phyloP scores from a whole-genome alignment of 2,797 vertebrate genomes.

The Zenarchopterus dispar region DNA sequence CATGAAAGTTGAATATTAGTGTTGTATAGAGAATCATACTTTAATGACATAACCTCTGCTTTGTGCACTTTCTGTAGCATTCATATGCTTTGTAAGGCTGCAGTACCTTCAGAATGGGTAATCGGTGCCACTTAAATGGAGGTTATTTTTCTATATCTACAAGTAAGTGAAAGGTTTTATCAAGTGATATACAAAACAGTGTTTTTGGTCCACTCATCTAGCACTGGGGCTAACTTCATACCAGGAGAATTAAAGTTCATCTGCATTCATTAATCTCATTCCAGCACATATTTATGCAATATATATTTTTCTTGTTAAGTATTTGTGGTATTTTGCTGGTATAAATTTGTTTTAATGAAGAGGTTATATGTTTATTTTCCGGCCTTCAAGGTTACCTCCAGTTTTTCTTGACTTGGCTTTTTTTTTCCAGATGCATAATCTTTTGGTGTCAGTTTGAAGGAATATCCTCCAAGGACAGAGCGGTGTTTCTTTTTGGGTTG shows the following conservation, averaged over 20 bases:
- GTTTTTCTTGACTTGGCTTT: conserved; percentile 25
- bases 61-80: conserved; percentile 61
- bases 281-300: conserved; percentile 79
- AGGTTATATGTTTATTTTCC: conserved; percentile 49
- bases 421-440: conserved; percentile 62
- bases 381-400: conserved; percentile 63
- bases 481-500: conserved; percentile 71
- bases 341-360: conserved; percentile 44
- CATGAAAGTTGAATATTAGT: conserved; percentile 17
- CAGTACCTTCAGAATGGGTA: conserved; percentile 45
- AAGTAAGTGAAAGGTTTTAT: conserved; percentile 26
- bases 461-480: conserved; percentile 24
- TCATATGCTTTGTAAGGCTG: conserved; percentile 46
- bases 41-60: conserved; percentile 29
- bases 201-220: conserved; percentile 19
- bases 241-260: conserved; percentile 44
- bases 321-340: conserved; percentile 51
- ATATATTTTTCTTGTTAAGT: conserved; percentile 63
- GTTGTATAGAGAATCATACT: conserved; percentile 18
- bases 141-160: conserved; percentile 12
- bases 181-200: conserved; percentile 2
- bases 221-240: conserved; percentile 46
- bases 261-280: conserved; percentile 67
- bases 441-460: conserved; percentile 27
- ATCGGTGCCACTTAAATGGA: conserved; percentile 38